Evolutionary conservation across 1,140 invertebrate genomes (phyloP).

Genomic region (Psix sp.): DNA sequence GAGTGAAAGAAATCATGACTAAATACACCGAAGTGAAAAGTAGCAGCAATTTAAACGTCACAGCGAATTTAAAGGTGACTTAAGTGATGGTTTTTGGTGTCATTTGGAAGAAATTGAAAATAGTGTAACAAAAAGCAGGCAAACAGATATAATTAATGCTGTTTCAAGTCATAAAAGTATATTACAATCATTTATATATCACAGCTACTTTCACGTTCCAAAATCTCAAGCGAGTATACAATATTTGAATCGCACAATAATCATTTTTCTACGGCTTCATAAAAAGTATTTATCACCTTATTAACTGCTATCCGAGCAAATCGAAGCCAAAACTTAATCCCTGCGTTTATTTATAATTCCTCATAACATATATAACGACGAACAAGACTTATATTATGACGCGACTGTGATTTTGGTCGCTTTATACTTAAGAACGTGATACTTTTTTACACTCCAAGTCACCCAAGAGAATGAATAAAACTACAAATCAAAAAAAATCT

Average conservation of each 20-base stretch:
- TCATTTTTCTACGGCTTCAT: slow-evolving; percentile 54
- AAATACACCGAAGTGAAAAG: slow-evolving; percentile 20
- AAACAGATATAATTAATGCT: too few species aligned
- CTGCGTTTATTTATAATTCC: slow-evolving; percentile 27
- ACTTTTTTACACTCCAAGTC: slow-evolving; percentile 13
- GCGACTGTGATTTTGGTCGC: slow-evolving; percentile 21
- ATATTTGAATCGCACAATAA: slow-evolving; percentile 22
- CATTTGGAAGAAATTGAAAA: too few species aligned
- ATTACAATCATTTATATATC: slow-evolving; percentile 23
- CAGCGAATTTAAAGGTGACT: slow-evolving; percentile 10
- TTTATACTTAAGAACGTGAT: slow-evolving; percentile 18
- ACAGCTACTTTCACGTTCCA: background rate
- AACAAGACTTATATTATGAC: slow-evolving; percentile 45
- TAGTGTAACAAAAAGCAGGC: too few species aligned
- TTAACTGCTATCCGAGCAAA: slow-evolving; percentile 46
- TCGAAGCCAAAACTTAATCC: slow-evolving; percentile 46
- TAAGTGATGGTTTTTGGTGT: too few species aligned
- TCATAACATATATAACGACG: slow-evolving; percentile 41
- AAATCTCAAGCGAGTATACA: slow-evolving; percentile 15
- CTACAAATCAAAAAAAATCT: slow-evolving; percentile 14
- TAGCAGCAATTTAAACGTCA: background rate
- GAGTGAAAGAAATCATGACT: slow-evolving; percentile 3
- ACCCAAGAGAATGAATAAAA: slow-evolving; percentile 26
- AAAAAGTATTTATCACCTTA: slow-evolving; percentile 57
- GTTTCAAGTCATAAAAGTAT: slow-evolving; percentile 1